These are phyloP conservation scores for Orthonyx spaldingii DNA, from an alignment of 2,113 vertebrate species.

Conservation along the genomic window DNA sequence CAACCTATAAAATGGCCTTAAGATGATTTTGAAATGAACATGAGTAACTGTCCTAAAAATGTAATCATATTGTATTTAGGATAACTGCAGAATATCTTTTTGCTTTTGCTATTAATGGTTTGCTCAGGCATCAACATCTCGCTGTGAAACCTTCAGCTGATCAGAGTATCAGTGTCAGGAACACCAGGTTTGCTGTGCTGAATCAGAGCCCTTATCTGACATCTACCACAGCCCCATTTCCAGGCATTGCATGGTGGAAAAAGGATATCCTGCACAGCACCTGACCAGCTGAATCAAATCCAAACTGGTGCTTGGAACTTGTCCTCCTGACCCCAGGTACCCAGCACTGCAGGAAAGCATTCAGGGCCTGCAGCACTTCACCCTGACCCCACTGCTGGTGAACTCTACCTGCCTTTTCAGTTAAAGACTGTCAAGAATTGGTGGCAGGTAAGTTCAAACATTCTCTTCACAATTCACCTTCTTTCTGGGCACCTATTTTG, in stretches of 20 bases:
- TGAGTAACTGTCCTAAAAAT: not conserved
- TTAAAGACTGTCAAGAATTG: not conserved
- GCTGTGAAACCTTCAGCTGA: not conserved
- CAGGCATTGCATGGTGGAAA: not conserved
- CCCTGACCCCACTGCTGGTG: not conserved
- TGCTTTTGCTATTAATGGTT: not conserved
- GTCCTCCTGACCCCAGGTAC: not conserved
- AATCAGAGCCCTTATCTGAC: not conserved
- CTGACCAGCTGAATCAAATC: fast-evolving
- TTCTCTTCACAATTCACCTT: not conserved
- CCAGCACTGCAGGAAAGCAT: not conserved
- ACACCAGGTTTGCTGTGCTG: not conserved
- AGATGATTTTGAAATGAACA: not conserved
- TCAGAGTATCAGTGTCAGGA: not conserved
- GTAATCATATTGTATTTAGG: not conserved
- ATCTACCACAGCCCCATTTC: not conserved
- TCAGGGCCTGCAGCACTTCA: not conserved
- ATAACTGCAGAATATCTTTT: not conserved
- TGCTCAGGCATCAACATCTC: not conserved
- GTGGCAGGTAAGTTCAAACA: not conserved
- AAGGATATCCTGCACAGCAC: not conserved
- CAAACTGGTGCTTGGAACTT: not conserved
- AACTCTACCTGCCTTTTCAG: not conserved
- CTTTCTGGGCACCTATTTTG: not conserved
- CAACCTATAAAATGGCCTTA: not conserved